Percentiles rank a stretch among this genome's conserved stretches.
Evolutionary conservation across 2,888 invertebrate species (phyloP).

Genomic region (Brenthis daphne): DNA sequence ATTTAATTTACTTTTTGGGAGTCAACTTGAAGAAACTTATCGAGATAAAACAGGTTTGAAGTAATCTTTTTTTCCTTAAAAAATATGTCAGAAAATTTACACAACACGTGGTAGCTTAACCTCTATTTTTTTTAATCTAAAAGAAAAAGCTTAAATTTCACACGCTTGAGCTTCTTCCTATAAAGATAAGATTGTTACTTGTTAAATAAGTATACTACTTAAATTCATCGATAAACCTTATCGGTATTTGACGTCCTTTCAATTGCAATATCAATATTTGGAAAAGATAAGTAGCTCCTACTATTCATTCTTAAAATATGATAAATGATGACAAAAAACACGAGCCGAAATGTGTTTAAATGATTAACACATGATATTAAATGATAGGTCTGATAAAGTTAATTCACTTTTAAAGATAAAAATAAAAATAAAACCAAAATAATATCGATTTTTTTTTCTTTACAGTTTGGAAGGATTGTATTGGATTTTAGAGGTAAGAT

Average conservation of each 20-base stretch:
- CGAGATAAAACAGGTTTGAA: too few relatives aligned
- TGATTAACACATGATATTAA: conserved; percentile 51
- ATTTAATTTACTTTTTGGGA: too few relatives aligned
- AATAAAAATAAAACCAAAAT: background rate
- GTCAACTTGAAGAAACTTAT: too few relatives aligned
- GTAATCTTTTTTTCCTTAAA: too few relatives aligned
- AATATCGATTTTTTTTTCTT: background rate
- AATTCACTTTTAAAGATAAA: background rate
- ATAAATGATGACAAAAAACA: conserved; percentile 65
- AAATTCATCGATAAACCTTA: conserved; percentile 3
- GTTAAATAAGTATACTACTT: background rate
- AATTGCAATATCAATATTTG: conserved; percentile 14
- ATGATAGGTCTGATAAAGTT: conserved; percentile 33
- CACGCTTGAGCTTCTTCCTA: background rate
- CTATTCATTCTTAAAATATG: background rate
- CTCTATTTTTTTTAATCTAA: background rate
- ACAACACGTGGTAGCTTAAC: conserved; percentile 7
- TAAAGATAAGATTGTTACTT: background rate
- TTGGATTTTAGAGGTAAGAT: conserved; percentile 2
- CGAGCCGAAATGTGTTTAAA: conserved; percentile 73
- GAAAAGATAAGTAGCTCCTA: conserved; percentile 11
- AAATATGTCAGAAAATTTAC: too few relatives aligned
- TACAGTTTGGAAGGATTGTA: background rate
- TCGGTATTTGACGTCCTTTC: conserved; percentile 3
- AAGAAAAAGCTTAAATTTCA: background rate